A percentile compares a stretch with the other conserved stretches of the same genome.
phyloP scores from a whole-genome alignment of 1,140 invertebrate species.

The Oreohelix idahoensis region DNA sequence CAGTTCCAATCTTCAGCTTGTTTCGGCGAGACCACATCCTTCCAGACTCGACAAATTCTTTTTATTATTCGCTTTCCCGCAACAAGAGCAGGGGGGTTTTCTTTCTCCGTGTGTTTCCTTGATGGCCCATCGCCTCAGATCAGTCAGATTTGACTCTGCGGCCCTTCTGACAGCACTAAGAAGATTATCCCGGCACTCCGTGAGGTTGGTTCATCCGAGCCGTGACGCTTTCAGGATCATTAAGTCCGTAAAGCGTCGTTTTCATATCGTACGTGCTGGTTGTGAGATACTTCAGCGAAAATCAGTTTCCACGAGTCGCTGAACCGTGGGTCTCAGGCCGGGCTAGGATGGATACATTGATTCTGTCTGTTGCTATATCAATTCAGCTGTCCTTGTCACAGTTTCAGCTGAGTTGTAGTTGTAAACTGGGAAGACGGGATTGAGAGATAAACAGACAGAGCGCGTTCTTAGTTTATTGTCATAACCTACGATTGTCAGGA shows the following conservation, averaged over 20 bases:
- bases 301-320: constrained; percentile 1
- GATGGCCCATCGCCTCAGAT: background rate
- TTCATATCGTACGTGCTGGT: background rate
- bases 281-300: background rate
- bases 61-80: background rate
- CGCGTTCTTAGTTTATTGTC: background rate
- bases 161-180: background rate
- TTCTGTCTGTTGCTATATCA: background rate
- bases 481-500: no score
- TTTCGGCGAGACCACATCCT: background rate
- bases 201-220: background rate
- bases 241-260: constrained; percentile 5
- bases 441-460: background rate
- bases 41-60: background rate
- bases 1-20: background rate
- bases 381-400: background rate
- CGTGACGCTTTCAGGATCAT: constrained; percentile 13
- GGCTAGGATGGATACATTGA: background rate
- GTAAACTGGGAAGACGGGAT: background rate
- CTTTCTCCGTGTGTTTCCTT: background rate
- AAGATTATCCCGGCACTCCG: background rate
- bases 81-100: background rate
- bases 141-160: background rate
- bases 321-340: background rate
- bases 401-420: background rate